Evolutionary conservation across 2,113 vertebrate species (phyloP).

Genomic region (Apaloderma vittatum): DNA sequence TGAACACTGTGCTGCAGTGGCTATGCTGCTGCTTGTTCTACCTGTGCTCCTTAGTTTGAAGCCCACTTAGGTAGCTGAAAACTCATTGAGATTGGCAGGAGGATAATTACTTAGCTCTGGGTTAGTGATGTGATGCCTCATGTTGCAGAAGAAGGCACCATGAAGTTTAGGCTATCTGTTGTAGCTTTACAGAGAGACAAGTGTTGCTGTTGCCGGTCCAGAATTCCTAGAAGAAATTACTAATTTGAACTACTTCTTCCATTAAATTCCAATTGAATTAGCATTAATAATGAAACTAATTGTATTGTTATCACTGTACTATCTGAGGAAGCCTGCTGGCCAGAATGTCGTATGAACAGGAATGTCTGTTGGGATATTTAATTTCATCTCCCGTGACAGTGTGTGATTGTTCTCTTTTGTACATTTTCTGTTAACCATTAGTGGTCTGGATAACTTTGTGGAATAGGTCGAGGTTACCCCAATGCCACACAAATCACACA

Average conservation of each 20-base stretch:
- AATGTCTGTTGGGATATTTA: conserved; percentile 54
- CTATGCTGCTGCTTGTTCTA: accelerated
- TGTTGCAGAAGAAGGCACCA: neutral
- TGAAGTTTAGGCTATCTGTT: conserved; percentile 1
- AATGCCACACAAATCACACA: neutral
- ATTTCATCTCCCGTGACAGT: conserved; percentile 6
- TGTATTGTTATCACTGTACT: neutral
- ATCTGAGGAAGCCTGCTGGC: conserved; percentile 2
- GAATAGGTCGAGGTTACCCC: neutral
- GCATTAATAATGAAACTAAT: conserved; percentile 12
- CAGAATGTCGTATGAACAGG: neutral
- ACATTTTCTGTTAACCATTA: conserved; percentile 7
- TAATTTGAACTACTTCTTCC: neutral
- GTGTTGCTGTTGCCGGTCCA: neutral
- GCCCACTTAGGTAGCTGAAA: neutral
- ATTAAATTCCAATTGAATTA: conserved; percentile 2
- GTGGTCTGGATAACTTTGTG: neutral
- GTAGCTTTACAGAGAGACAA: neutral
- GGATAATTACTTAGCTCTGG: neutral
- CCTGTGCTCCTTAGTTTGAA: neutral
- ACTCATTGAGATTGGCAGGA: neutral
- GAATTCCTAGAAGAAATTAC: conserved; percentile 3
- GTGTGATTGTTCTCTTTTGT: conserved; percentile 18
- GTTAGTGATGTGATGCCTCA: neutral
- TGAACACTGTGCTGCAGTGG: neutral